Percentiles rank a stretch among this genome's conserved stretches.
Evolutionary conservation across 2,113 vertebrate species (phyloP).

Genomic region (Archocentrus centrarchus): DNA sequence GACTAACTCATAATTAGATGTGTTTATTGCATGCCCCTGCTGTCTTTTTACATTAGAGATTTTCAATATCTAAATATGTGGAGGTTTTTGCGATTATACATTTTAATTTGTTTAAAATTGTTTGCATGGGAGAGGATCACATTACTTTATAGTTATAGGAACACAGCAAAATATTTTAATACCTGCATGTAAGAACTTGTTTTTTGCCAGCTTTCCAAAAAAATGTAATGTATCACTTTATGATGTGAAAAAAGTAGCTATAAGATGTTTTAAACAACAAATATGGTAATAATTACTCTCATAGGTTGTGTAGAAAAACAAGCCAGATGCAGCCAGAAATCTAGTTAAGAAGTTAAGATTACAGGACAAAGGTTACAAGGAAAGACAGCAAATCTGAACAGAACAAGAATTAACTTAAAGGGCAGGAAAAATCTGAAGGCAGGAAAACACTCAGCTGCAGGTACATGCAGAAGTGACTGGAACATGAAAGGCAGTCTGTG

Average conservation of each 20-base stretch:
- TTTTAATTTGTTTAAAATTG: background rate
- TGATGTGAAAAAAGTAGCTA: background rate
- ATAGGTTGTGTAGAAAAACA: background rate
- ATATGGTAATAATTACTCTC: background rate
- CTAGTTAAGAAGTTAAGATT: background rate
- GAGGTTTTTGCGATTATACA: background rate
- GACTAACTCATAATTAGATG: slow-evolving; percentile 3
- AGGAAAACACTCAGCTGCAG: background rate
- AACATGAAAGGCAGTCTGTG: background rate
- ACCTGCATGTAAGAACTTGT: background rate
- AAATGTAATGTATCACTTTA: background rate
- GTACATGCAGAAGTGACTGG: background rate
- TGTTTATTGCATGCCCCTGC: background rate
- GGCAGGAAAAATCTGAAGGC: background rate
- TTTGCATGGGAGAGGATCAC: background rate
- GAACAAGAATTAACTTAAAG: background rate
- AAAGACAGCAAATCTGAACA: background rate
- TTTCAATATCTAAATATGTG: background rate
- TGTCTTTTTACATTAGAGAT: slow-evolving; percentile 35
- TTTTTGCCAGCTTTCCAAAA: background rate
- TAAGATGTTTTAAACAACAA: background rate
- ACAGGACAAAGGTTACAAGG: background rate
- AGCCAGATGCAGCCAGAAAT: no score
- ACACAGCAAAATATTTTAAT: background rate
- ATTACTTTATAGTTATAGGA: background rate